Evolutionary conservation across 2,888 invertebrate species (phyloP), one percentile per base, ranked within the genome.

Genomic region (Euzophera pinguis): DNA sequence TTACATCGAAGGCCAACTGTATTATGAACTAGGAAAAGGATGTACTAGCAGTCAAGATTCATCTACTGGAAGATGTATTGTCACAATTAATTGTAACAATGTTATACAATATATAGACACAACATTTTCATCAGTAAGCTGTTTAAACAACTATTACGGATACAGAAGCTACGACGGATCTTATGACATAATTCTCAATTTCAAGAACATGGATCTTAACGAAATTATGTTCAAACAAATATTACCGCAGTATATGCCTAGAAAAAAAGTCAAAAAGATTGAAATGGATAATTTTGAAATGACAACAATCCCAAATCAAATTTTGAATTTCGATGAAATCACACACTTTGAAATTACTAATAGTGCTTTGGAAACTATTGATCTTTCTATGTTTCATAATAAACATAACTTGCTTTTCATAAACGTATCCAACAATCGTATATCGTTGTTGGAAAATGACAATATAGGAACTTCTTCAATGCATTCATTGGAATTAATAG

Each of bases 401-500:
- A 35, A 22, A 37, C 17, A 35, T 37, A 12, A 12, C 1, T 22
- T 47, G 12, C n/a, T 6, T 22, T 22, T 10, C 12, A 37, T 47
- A 3, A 53, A 53, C 17, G 27, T 47, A 9, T 54, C 58, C 0
- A 16, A 50, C 34, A 58, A 58, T 27, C 35, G 38, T n/a, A 58
- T 58, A 35, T 37, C 49, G 12, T 38, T 32, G 7, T 47, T 56
- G 22, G 39, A 47, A 14, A 13, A 39, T 7, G 16, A 41, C 8
- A 14, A 27, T 7, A 3, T 14, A 4, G 1, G 38, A 14, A 8
- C 10, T 29, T 14, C 39, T 41, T 27, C 12, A 10, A 13, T 16
- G 16, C 22, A 41, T n/a, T 7, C 34, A 3, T 17, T 54, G 4
- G 49, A 41, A 42, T 34, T 22, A 6, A 43, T 62, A 43, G 58